Evolutionary conservation across 2,888 invertebrate genomes (phyloP), one percentile per base, ranked within the genome.

Genomic region (Cerastis rubricosa): DNA sequence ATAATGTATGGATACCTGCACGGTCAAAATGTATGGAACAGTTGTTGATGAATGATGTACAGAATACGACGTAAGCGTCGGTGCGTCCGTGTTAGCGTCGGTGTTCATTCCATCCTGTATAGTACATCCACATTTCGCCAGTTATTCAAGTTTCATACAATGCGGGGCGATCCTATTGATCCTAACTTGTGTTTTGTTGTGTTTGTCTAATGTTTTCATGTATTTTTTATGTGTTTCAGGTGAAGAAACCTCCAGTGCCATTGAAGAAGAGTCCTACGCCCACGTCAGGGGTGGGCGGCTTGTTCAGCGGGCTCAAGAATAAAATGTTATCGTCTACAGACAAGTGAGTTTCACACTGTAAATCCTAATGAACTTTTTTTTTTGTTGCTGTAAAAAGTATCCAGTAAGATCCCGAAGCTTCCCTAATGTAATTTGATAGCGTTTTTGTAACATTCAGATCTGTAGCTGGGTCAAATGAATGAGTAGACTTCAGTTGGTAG

Each of bases 241-340:
- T 92, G n/a, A 96, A 96, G 89, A 98, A 98, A 93, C 98, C 98
- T 14, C 95, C 96, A 69, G 97, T 98, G 91, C 97, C 98, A 85
- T 94, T 97, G 59, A 98, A 98, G 93, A 98, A 98, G 89, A 97
- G 98, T 75, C 97, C 98, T 0, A 97, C 97, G 12, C 97, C 97
- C 11, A 87, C 92, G 0, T 90, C 94, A 0, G 93, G 91, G 2
- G 96, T 97, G 49, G 97, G 97, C 59, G 97, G 97, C 14, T 90
- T 97, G 78, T 95, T 98, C 86, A 97, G 97, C 78, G 97, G 97
- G 9, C 92, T 97, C n/a, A 97, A 97, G 90, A 97, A 94, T 88
- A 97, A 97, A 93, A 97, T 97, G 91, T 86, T 97, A 86, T 95
- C 97, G 45, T 94, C 97, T 0, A 95, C 97, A 14, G 97, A 97